Evolutionary conservation across 2,888 invertebrate genomes (phyloP).

Genomic region (Neoscelio sp.): DNA sequence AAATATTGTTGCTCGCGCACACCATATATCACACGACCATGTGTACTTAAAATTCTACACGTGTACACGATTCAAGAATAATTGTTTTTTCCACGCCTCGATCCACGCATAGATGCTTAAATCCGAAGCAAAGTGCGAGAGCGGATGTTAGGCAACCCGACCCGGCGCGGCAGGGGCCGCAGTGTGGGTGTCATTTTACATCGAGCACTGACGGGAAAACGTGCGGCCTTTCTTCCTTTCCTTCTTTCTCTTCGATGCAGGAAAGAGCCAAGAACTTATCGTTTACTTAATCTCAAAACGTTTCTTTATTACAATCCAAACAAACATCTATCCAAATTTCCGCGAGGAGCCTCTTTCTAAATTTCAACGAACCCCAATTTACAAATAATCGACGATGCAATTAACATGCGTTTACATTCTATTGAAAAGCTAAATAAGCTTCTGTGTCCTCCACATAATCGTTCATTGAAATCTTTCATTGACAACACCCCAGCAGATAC

Average conservation of each 20-base stretch:
- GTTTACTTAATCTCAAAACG: constrained; percentile 19
- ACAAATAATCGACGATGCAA: constrained; percentile 49
- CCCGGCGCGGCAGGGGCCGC: constrained; percentile 71
- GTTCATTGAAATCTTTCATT: constrained; percentile 39
- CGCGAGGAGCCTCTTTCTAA: not conserved
- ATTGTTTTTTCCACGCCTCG: constrained; percentile 38
- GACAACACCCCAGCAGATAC: too few relatives aligned
- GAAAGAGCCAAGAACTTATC: constrained; percentile 50
- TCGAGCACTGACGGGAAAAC: constrained; percentile 72
- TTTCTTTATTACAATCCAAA: constrained; percentile 7
- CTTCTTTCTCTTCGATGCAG: constrained; percentile 27
- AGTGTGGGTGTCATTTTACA: constrained; percentile 78
- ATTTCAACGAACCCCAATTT: constrained; percentile 4
- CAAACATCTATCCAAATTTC: constrained; percentile 1
- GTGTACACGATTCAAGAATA: constrained; percentile 9
- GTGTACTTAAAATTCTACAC: constrained; percentile 5
- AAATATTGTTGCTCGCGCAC: too few relatives aligned
- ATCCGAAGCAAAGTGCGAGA: constrained; percentile 62
- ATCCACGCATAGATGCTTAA: constrained; percentile 34
- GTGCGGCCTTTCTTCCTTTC: constrained; percentile 63
- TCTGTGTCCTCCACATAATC: constrained; percentile 50
- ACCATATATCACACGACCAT: not conserved
- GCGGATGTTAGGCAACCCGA: constrained; percentile 79
- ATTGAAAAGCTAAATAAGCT: constrained; percentile 41
- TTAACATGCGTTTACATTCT: constrained; percentile 34